Base-by-base conservation (phyloP, 2,888 invertebrate species). In the Luffia ferchaultella region DNA sequence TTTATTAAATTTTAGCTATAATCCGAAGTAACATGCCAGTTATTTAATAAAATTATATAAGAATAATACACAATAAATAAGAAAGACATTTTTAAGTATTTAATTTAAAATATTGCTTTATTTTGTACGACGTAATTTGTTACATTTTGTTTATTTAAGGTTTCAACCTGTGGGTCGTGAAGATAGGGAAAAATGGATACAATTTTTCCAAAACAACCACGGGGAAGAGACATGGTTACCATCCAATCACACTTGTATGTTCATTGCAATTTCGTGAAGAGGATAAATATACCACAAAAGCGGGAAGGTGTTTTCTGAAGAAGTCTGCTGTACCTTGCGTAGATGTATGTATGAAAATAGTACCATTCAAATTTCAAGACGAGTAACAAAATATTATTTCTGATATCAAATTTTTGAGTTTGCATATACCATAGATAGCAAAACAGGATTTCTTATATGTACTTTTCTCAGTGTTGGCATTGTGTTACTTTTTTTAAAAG, bases 191-290 rank as follows among this genome's bases (percentile, higher is more conserved):
- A 18, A 30, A 42, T 57, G 55, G 52, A 55, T 56, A 43, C 52
- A 53, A 54, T 50, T 56, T 45, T 42, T 55, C 44, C 54, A 51
- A 50, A 53, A 51, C 1, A 53, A 57, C 45, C 49, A 53, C 51
- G 54, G 53, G 17, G 55, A 57, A 50, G 50, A 55, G 20, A 50
- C 52, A 15, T 55, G 55, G 55, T 50, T 55, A n/a, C 55, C 55
- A 7, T 48, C 53, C 18, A 49, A 52, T n/a, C 51, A 53, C 53
- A 52, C 50, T 20, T 53, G 41, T 58, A 40, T 58, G 56, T 48
- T 58, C 58, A 9, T 48, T 44, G 16, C 56, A 58, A 45, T 58
- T 58, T 52, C 42, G 48, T 45, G 52, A 49, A 48, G 47, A 52
- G 19, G 58, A 56, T 52, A 49, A 52, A 50, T 54, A 58, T 45